Evolutionary conservation across 2,888 invertebrate genomes (phyloP).

Genomic region (Busseola fusca): DNA sequence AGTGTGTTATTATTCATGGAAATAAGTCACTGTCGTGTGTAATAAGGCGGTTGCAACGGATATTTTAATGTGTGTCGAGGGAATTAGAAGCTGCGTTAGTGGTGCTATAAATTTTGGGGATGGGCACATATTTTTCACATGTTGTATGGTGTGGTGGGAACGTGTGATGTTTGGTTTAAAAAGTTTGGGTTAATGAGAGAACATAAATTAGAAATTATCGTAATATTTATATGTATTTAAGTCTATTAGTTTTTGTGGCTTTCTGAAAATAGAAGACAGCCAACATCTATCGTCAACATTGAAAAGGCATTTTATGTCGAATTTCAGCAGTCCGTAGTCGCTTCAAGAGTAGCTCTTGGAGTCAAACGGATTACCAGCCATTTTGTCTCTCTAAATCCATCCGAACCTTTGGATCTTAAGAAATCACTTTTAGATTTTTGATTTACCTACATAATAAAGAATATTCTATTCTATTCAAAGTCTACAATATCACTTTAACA

Average conservation of each 20-base stretch:
- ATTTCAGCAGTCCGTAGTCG: neutral
- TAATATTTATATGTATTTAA: constrained; percentile 19
- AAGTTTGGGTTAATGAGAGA: constrained; percentile 46
- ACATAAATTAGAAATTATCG: constrained; percentile 46
- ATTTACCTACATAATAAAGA: too few relatives aligned
- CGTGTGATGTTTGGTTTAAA: constrained; percentile 48
- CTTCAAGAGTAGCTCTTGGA: neutral
- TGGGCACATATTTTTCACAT: constrained; percentile 58
- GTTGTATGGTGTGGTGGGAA: constrained; percentile 39
- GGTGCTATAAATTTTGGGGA: constrained; percentile 59
- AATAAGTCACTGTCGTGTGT: constrained; percentile 76
- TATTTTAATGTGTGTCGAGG: constrained; percentile 72
- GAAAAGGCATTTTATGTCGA: neutral
- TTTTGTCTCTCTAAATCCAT: too few relatives aligned
- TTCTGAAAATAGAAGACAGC: neutral
- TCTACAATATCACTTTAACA: neutral
- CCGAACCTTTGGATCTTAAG: too few relatives aligned
- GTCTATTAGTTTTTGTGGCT: constrained; percentile 5
- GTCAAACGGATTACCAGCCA: too few relatives aligned
- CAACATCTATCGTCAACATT: neutral
- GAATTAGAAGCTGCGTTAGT: constrained; percentile 63
- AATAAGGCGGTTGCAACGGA: constrained; percentile 71
- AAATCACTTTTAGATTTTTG: too few relatives aligned
- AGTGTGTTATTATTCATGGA: constrained; percentile 77
- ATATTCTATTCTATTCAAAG: too few relatives aligned